Evolutionary conservation across 2,113 vertebrate genomes (phyloP).

Genomic region (Leptodactylus fuscus): DNA sequence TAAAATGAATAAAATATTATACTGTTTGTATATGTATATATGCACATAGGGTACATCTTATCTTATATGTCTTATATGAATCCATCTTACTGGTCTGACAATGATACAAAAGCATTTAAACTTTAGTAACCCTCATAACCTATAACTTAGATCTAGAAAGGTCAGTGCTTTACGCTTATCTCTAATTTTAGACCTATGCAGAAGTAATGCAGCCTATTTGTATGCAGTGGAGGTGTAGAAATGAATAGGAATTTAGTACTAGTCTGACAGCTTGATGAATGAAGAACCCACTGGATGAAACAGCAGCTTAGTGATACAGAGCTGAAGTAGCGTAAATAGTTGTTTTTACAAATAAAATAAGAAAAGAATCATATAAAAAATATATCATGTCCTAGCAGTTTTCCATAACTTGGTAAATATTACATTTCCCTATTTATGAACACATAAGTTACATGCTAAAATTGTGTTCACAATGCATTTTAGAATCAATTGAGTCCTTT

Average conservation of each 20-base stretch:
- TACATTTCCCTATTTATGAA: not conserved
- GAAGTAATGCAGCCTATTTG: conserved; percentile 6
- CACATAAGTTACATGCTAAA: not conserved
- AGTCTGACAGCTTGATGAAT: conserved; percentile 12
- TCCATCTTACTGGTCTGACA: not conserved
- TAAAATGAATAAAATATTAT: not conserved
- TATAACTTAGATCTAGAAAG: not conserved
- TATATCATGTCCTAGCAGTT: not conserved
- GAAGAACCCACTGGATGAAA: not conserved
- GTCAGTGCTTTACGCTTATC: not conserved
- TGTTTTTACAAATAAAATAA: conserved; percentile 15
- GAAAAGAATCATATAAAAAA: not conserved
- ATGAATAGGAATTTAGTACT: not conserved
- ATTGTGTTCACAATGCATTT: not conserved
- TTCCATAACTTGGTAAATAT: not conserved
- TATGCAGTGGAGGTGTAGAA: not conserved
- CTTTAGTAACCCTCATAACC: not conserved
- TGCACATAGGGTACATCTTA: not conserved
- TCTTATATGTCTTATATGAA: not conserved
- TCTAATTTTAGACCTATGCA: not conserved
- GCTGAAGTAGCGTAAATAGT: conserved; percentile 1
- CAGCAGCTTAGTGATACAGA: not conserved
- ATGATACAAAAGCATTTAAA: not conserved
- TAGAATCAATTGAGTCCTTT: not conserved
- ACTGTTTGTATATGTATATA: not conserved